Base-by-base conservation (phyloP, 2,113 vertebrate genomes). In the Calidris pugnax region DNA sequence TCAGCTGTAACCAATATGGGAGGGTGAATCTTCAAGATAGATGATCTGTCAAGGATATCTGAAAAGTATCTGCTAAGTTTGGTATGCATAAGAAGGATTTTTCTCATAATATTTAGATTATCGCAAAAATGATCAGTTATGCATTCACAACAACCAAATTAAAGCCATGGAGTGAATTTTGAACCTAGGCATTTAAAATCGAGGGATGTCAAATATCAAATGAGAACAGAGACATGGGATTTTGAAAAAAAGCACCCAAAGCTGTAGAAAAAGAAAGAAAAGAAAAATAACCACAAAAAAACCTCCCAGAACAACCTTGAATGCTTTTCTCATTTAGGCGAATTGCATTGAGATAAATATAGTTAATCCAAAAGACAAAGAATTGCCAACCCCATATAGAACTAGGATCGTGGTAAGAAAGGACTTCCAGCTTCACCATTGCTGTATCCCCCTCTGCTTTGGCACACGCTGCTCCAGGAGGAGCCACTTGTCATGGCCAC, bases 391-490 rank as follows among this genome's bases (percentile, higher is more conserved):
- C 9, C 35, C 3, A 2, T 27, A 5, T 8, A 41, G 41, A 73
- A 6, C 30, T 79, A 13, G 0, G 2, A 4, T 48, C 8, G 9
- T 18, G 19, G 43, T 39, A 14, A 62, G 62, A 35, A 57, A 66
- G 17, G n/a, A 37, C 55, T 18, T 51, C 51, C 68, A 64, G 43
- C 59, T 68, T 48, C 67, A 30, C 33, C 30, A 22, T 4, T 3
- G 1, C 43, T 33, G 23, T 5, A 21, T 39, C 33, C 32, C 5
- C 5, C 77, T 50, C 50, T 33, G 39, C n/a, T 57, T 43, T 45
- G 26, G 10, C 35, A 21, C 0, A 0, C 35, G 50, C 73, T 80
- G 41, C n/a, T 48, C 3, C 6, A 60, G 30, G 56, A 60, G 56
- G 50, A 66, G 0, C 14, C 16, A 4, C 48, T 7, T 4, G 41